Conservation (phyloP, 2,797 vertebrate species). For the Strix occidentalis region DNA sequence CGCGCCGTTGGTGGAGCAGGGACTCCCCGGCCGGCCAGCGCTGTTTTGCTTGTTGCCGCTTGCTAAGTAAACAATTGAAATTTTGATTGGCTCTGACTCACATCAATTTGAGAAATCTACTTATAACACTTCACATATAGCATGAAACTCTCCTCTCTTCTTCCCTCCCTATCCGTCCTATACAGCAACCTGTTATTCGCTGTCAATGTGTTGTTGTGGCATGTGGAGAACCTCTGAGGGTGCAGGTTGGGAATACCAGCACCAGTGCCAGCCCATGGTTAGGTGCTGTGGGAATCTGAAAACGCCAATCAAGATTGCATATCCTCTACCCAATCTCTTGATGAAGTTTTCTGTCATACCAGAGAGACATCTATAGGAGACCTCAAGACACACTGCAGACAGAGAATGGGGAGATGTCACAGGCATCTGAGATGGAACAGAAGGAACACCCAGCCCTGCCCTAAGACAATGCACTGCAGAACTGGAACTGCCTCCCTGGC, state of each 20-base stretch:
- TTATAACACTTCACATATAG: no score
- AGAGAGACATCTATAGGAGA: not conserved
- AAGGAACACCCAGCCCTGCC: not conserved
- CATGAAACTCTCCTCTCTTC: not conserved
- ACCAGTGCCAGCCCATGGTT: not conserved
- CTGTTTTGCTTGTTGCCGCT: no score
- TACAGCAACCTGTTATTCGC: not conserved
- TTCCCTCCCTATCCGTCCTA: not conserved
- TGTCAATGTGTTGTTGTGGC: not conserved
- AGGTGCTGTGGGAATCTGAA: not conserved
- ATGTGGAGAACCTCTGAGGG: not conserved
- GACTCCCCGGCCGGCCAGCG: no score
- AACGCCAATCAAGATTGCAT: not conserved
- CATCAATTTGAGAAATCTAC: no score
- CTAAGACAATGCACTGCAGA: no score
- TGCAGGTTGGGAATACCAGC: not conserved
- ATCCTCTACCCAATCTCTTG: not conserved
- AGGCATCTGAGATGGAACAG: not conserved
- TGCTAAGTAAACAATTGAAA: no score
- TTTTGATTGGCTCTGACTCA: no score
- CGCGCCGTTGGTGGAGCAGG: no score
- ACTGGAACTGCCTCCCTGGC: not conserved
- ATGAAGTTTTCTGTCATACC: not conserved
- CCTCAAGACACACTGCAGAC: not conserved
- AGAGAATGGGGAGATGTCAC: not conserved